phyloP scores from a whole-genome alignment of 2,113 vertebrate genomes.

The Pomatostomus ruficeps region DNA sequence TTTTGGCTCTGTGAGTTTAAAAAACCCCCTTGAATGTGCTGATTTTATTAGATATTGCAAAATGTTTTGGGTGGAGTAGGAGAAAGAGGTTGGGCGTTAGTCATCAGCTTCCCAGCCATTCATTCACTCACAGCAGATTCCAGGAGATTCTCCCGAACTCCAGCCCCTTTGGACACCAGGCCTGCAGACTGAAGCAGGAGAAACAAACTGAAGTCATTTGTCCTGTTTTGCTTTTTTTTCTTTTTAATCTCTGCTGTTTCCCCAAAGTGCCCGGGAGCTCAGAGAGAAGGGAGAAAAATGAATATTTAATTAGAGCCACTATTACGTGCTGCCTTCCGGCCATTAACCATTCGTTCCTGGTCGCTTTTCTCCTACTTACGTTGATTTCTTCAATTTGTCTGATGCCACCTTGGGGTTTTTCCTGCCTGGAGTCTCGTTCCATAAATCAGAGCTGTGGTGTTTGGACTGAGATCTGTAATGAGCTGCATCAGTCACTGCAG shows the following conservation, averaged over 20 bases:
- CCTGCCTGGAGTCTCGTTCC: not conserved
- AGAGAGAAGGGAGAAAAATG: conserved; percentile 21
- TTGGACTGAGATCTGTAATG: not conserved
- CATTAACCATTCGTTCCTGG: not conserved
- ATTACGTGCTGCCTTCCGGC: not conserved
- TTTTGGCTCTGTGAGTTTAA: not conserved
- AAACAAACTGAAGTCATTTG: not conserved
- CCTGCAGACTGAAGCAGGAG: not conserved
- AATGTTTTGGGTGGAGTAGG: not conserved
- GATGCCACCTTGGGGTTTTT: not conserved
- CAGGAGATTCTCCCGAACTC: not conserved
- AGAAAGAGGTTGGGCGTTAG: not conserved
- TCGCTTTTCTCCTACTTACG: not conserved
- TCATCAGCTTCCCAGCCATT: not conserved
- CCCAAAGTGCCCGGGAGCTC: not conserved
- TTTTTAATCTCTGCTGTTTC: not conserved
- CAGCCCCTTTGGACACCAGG: not conserved
- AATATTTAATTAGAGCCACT: conserved; percentile 39
- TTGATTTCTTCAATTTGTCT: not conserved
- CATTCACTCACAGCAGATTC: not conserved
- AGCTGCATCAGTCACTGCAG: not conserved
- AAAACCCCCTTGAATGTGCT: not conserved
- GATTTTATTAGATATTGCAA: not conserved
- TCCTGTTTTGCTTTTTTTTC: not conserved
- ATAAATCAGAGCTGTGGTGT: not conserved